Evolutionary conservation across 2,113 vertebrate genomes (phyloP).

Genomic region (Pseudorasbora parva): DNA sequence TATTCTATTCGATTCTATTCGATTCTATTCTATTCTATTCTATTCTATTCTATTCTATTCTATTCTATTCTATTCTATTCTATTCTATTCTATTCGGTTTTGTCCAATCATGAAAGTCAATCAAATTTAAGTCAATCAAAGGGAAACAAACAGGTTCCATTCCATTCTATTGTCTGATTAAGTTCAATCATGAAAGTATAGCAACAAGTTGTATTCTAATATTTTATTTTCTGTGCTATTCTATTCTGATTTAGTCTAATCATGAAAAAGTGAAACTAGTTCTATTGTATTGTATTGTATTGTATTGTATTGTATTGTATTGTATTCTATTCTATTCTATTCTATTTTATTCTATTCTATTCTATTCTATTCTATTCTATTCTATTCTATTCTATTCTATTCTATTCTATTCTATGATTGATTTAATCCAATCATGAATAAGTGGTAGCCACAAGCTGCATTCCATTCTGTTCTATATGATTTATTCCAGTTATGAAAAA

Average conservation of each 20-base stretch:
- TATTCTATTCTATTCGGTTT: neutral
- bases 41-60: too few relatives aligned
- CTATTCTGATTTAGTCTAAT: neutral
- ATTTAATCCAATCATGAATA: neutral
- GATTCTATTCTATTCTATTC: too few relatives aligned
- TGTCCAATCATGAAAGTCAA: too few relatives aligned
- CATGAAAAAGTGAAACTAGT: too few relatives aligned
- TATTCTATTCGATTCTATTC: too few relatives aligned
- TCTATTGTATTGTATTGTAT: neutral
- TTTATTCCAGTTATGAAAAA: neutral
- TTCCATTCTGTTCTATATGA: neutral
- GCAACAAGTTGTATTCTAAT: too few relatives aligned
- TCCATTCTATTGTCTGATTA: too few relatives aligned
- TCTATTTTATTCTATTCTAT: neutral
- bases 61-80: too few relatives aligned
- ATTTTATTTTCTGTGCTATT: neutral
- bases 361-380: neutral
- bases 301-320: neutral
- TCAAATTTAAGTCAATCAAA: too few relatives aligned
- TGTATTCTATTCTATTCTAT: too few relatives aligned
- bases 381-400: neutral
- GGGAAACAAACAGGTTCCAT: too few relatives aligned
- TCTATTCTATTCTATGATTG: neutral
- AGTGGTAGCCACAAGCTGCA: neutral
- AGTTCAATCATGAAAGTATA: too few relatives aligned